These are phyloP conservation scores for Carassius auratus DNA, from an alignment of 2,113 vertebrate genomes.

Conservation along the genomic window DNA sequence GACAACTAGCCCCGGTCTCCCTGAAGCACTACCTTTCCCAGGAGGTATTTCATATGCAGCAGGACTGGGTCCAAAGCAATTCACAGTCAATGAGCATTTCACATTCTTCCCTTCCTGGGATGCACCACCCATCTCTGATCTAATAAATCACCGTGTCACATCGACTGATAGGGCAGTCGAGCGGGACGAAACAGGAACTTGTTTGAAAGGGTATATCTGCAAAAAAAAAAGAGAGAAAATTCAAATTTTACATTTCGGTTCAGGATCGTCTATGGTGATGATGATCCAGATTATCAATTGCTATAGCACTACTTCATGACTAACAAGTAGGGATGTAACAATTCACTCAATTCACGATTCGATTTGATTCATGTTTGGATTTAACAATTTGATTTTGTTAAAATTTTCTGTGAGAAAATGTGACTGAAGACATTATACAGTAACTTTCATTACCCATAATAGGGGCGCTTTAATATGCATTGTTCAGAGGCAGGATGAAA, in stretches of 20 bases:
- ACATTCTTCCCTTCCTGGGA: not conserved
- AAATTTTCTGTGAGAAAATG: no score
- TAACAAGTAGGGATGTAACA: no score
- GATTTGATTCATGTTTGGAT: no score
- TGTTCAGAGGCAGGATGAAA: no score
- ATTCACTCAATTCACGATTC: no score
- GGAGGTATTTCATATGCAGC: not conserved
- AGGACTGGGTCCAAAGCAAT: conserved; percentile 21
- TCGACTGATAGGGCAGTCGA: conserved; percentile 12
- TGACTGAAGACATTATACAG: no score
- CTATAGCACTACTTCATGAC: no score
- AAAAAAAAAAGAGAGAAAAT: not conserved
- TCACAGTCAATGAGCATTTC: conserved; percentile 31
- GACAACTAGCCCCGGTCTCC: no score
- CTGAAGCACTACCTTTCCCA: no score
- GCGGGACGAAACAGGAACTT: not conserved
- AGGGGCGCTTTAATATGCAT: no score
- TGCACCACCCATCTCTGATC: conserved; percentile 24
- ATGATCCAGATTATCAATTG: not conserved
- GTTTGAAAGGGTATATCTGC: not conserved
- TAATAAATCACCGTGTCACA: conserved; percentile 31
- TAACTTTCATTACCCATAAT: no score
- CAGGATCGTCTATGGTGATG: not conserved
- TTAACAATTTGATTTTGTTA: no score
- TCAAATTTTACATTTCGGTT: not conserved